phyloP scores from a whole-genome alignment of 30 jellyfish, hydroid and myxozoan genomes.

The Aurelia sp. region DNA sequence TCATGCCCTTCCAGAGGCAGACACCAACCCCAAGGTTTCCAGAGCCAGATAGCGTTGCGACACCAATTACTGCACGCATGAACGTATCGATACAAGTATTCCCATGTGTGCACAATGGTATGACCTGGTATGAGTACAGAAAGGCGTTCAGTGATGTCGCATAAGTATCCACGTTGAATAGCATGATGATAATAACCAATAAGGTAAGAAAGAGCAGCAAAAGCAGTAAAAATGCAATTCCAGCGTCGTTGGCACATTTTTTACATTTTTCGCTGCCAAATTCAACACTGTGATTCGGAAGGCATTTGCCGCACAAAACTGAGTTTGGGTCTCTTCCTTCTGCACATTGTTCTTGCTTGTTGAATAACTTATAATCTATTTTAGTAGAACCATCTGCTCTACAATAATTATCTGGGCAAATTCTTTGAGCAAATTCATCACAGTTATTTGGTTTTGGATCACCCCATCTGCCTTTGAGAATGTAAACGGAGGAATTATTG shows the following conservation, averaged over 20 bases:
- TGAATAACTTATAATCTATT: constrained; percentile 34
- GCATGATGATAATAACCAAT: constrained; percentile 43
- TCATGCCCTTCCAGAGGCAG: constrained; percentile 71
- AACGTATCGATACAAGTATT: constrained; percentile 42
- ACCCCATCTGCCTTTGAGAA: constrained; percentile 79
- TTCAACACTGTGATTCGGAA: constrained; percentile 42
- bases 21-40: constrained; percentile 57
- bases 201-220: constrained; percentile 17
- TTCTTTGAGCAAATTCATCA: constrained; percentile 19
- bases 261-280: constrained; percentile 77
- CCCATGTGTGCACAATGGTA: constrained; percentile 56
- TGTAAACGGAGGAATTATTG: constrained; percentile 13
- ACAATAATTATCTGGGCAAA: constrained; percentile 54
- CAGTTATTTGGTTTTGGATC: constrained; percentile 30
- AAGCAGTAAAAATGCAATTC: constrained; percentile 30
- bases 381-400: background rate
- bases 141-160: constrained; percentile 81
- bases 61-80: constrained; percentile 36
- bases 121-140: constrained; percentile 74
- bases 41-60: constrained; percentile 56
- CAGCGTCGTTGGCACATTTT: constrained; percentile 32
- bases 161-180: constrained; percentile 64
- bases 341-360: constrained; percentile 41
- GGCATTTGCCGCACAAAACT: constrained; percentile 71
- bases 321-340: constrained; percentile 62